Evolutionary conservation across 2,888 invertebrate species (phyloP), one percentile per base, ranked within the genome.

Genomic region (Abrostola tripartita): DNA sequence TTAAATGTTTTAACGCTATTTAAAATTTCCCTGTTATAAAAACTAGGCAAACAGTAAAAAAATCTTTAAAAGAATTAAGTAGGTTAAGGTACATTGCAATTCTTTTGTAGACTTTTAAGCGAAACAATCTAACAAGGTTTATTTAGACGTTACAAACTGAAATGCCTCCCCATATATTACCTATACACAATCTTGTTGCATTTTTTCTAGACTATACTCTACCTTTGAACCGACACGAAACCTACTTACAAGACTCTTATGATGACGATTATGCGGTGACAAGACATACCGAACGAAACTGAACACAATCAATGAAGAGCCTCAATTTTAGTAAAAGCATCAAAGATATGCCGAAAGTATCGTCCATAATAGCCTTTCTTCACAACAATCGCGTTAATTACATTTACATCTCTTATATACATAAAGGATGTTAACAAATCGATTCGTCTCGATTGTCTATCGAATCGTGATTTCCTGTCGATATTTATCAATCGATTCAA

Each of bases 391-490:
- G 68, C 52, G 69, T 76, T 82, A 82, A 85, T 85, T 81, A 85
- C 73, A 71, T 78, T 77, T 79, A 72, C 59, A 82, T 72, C 71
- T 84, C 75, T 71, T 78, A 79, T 71, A 84, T 76, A 81, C 77
- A 84, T 84, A 83, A 83, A 84, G 81, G 82, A 83, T 86, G 81
- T 84, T 79, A 72, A 74, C 67, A 70, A 86, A 87, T 87, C 84
- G 79, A 88, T 88, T 88, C 81, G 85, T 76, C 70, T 81, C 85
- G 86, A 84, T 84, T 83, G 84, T 85, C 84, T 82, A 82, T 81
- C 76, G 75, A 81, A 78, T 85, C 88, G 89, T 88, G 89, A 86
- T 86, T 87, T 88, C 88, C 88, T 86, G 81, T 83, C 80, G 82
- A 72, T 76, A 67, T 75, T 78, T 80, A 74, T 83, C 78, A 79